Evolutionary conservation across 2,113 vertebrate genomes (phyloP), one percentile per base, ranked within the genome.

Genomic region (Nycticryphes semicollaris): DNA sequence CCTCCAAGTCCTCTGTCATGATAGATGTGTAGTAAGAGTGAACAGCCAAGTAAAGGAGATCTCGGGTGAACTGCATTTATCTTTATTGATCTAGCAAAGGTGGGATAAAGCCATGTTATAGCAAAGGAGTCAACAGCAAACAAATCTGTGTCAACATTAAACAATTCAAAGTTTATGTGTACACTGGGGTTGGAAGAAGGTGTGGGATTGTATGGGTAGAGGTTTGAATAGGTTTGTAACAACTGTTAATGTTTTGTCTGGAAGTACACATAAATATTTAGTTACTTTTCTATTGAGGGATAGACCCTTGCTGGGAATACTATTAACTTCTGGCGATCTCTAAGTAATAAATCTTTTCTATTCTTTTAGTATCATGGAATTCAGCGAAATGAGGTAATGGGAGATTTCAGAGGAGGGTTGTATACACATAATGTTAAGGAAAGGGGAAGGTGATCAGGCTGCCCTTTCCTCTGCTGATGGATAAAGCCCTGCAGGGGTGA

Each of bases 1-100:
- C 47, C 69, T 77, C 47, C 41, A 23, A 13, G 80, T 14, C 47
- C 51, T 80, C 35, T 14, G 0, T 14, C 27, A 15, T 8, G 4
- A 27, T 4, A 4, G 39, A 19, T 1, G 2, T 28, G 89, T 7
- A 35, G 79, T 47, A 5, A 21, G 0, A 0, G 76, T 37, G 84
- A 87, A 15, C 41, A n/a, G 88, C 57, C 23, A 13, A 23, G 66
- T 22, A 30, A 19, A 19, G 59, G 48, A 43, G 39, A 23, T 4
- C 6, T 9, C 0, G 2, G 22, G 30, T 33, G 57, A 81, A 6
- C 50, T 48, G 7, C 9, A 37, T 68, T 89, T 73, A 7, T 82
- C 31, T 39, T 87, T 64, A 24, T 39, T 45, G 57, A 21, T 31
- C 54, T 84, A 57, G n/a, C 60, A 68, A 33, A 70, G 48, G 57